Evolutionary conservation across 92 coral and sea anemone genomes (phyloP).

Genomic region (Micromussa lordhowensis): DNA sequence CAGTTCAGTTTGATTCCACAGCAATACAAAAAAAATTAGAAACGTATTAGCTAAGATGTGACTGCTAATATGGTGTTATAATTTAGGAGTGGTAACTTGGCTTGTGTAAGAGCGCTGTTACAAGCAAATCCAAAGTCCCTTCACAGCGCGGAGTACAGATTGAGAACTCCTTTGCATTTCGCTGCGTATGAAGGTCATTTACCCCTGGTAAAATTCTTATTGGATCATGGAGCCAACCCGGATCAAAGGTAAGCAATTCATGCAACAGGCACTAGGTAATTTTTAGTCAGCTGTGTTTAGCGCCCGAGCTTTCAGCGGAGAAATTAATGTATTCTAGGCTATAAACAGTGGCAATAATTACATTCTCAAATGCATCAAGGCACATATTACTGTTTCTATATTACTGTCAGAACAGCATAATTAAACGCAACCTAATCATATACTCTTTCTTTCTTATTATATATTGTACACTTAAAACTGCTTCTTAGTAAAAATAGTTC

Average conservation of each 20-base stretch:
- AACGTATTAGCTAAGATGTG: not conserved
- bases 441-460: too few relatives aligned
- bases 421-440: too few relatives aligned
- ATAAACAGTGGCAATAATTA: too few relatives aligned
- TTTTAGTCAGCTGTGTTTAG: not conserved
- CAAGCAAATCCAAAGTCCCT: constrained; percentile 63
- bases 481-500: too few relatives aligned
- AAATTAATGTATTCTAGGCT: too few relatives aligned
- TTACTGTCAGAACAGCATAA: too few relatives aligned
- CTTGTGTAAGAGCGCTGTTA: constrained; percentile 69
- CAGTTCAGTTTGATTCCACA: too few relatives aligned
- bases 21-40: too few relatives aligned
- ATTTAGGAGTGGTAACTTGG: constrained; percentile 71
- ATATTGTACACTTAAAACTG: too few relatives aligned
- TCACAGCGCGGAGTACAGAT: constrained; percentile 68
- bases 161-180: constrained; percentile 74
- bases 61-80: not conserved
- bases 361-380: too few relatives aligned
- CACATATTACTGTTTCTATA: too few relatives aligned
- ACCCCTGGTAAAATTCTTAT: constrained; percentile 54
- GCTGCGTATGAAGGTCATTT: constrained; percentile 62
- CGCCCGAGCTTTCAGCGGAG: not conserved
- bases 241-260: constrained; percentile 60
- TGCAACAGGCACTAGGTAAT: not conserved
- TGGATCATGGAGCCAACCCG: constrained; percentile 76